These are phyloP conservation scores for Entosphenus tridentatus DNA, from an alignment of 2,113 vertebrate species.

Conservation along the genomic window DNA sequence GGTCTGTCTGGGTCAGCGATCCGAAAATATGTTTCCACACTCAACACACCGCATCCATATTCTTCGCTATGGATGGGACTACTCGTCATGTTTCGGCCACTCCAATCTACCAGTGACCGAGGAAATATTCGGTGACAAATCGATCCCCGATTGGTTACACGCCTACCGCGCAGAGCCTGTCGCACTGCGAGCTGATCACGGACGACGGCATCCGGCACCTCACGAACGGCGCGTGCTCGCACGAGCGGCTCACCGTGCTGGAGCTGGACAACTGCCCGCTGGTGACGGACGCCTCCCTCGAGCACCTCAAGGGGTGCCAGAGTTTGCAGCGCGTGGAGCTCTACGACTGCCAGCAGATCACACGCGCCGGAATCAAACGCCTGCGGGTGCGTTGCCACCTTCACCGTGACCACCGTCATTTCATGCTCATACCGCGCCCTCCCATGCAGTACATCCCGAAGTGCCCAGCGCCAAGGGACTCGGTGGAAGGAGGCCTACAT, in stretches of 20 bases:
- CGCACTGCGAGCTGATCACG: conserved; percentile 71
- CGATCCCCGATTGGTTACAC: too few relatives aligned
- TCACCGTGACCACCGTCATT: neutral
- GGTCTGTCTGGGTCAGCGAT: too few relatives aligned
- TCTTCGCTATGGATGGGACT: too few relatives aligned
- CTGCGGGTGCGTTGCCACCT: conserved; percentile 35
- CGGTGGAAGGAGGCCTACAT: too few relatives aligned
- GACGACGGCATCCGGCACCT: conserved; percentile 65
- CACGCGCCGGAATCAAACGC: conserved; percentile 59
- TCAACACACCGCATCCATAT: too few relatives aligned
- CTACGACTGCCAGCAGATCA: conserved; percentile 72
- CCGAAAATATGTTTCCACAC: too few relatives aligned
- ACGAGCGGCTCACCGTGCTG: conserved; percentile 50
- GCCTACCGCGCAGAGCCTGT: conserved; percentile 33
- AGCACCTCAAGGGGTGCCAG: conserved; percentile 62
- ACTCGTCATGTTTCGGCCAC: too few relatives aligned
- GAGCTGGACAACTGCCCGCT: conserved; percentile 73
- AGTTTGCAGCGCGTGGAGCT: conserved; percentile 61
- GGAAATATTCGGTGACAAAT: too few relatives aligned
- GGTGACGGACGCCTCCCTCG: conserved; percentile 52
- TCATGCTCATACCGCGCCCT: too few relatives aligned
- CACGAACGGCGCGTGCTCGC: conserved; percentile 54
- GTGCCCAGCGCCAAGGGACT: too few relatives aligned
- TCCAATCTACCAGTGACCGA: too few relatives aligned
- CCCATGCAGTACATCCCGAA: too few relatives aligned